Base-by-base conservation (phyloP, 2,797 vertebrate genomes). In the Pseudotriccus pelzelni region DNA sequence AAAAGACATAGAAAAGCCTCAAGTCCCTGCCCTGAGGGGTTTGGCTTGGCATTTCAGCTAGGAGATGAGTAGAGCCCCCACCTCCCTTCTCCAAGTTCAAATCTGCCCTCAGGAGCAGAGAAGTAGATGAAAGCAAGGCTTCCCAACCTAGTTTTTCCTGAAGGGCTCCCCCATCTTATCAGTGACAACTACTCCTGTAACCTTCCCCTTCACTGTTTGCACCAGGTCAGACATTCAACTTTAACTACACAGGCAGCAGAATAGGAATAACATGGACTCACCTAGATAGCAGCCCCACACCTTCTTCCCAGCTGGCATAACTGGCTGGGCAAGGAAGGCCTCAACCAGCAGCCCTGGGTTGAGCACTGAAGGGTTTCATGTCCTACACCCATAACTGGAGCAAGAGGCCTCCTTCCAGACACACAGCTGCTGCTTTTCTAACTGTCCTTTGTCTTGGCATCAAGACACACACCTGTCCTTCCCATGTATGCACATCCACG, bases 401-500 rank as follows among this genome's bases (percentile, higher is more conserved):
- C 52, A 77, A 16, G 28, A n/a, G 3, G 2, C 18, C n/a, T 87
- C 34, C 66, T 46, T 25, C 36, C 7, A 17, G 23, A 58, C 15
- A 7, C 15, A 10, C 4, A 85, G 2, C 25, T 32, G 10, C 49
- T 70, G 39, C 58, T 44, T 43, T 14, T 36, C 68, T 6, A 18
- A 2, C 9, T 41, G 32, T 59, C 27, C 44, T 60, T 12, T 4
- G 18, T 7, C 19, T 7, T 22, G 15, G 19, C 41, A 19, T 27
- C 14, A 49, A 36, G 50, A 32, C 5, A 46, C 59, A 60, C 1
- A 6, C 28, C 44, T 10, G 27, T 50, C 18, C 21, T 66, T 34
- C 6, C 46, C 8, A 3, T 0, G 3, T 2, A 25, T 1, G 1
- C 8, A 12, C 10, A 10, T 1, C 7, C 6, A n/a, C 11, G 3